These are phyloP conservation scores for Patiria miniata DNA, from an alignment of 35 echinoderm and acorn worm species.

Conservation along the genomic window DNA sequence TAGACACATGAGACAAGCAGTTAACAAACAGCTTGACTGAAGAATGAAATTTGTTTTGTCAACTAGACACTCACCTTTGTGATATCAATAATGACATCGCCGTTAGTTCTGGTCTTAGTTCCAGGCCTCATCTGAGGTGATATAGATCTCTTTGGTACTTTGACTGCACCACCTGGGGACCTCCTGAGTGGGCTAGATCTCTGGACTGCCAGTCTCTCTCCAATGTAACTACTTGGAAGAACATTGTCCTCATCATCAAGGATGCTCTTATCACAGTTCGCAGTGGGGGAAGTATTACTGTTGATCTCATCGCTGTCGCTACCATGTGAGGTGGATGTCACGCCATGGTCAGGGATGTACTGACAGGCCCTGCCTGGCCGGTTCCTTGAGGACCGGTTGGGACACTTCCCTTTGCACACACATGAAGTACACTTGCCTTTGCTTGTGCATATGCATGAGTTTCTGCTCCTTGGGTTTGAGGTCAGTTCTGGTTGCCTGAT, in stretches of 20 bases:
- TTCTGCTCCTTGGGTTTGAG: constrained; percentile 57
- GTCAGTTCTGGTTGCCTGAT: constrained; percentile 57
- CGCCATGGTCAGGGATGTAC: neutral
- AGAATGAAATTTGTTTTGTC: no score
- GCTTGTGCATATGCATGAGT: constrained; percentile 31
- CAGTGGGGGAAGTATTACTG: constrained; percentile 74
- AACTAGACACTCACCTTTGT: constrained; percentile 35
- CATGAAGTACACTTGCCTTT: constrained; percentile 28
- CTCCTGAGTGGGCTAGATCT: constrained; percentile 37
- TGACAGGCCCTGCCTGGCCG: constrained; percentile 30
- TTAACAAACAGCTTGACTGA: no score
- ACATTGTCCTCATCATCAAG: constrained; percentile 24
- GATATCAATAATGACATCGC: constrained; percentile 47
- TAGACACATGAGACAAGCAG: no score
- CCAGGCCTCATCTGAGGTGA: constrained; percentile 58
- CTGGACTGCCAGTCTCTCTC: constrained; percentile 54
- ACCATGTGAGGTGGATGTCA: neutral
- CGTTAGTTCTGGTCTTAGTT: constrained; percentile 32
- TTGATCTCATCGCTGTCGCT: constrained; percentile 92
- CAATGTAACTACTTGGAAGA: constrained; percentile 49
- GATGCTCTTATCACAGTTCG: constrained; percentile 9
- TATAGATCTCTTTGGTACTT: constrained; percentile 49
- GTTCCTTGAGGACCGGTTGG: constrained; percentile 29
- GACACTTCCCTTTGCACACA: constrained; percentile 47
- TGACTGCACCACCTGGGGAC: constrained; percentile 37